Evolutionary conservation across 1,140 invertebrate genomes (phyloP), one percentile per base, ranked within the genome.

Genomic region (Pissodes strobi): DNA sequence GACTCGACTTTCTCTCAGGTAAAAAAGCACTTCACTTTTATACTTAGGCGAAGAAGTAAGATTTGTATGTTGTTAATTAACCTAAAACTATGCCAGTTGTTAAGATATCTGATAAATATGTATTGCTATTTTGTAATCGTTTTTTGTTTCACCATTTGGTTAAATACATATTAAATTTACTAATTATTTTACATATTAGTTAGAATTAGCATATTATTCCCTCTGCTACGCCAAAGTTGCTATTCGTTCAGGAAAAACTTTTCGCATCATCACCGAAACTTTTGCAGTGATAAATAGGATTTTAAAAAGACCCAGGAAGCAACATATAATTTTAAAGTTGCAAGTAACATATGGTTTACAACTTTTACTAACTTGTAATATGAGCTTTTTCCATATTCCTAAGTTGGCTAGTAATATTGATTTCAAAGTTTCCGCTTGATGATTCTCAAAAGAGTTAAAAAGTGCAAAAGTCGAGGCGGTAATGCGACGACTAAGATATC

Each of bases 401-500:
- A 59, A 45, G 43, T 59, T 53, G 64, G 55, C 55, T 55, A 64
- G 64, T 67, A 64, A 66, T 71, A 71, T 71, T 68, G 69, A 71
- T 71, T 69, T 38, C 55, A 39, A 69, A 69, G 45, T 69, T 71
- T 71, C 48, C 48, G 49, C 64, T 69, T 69, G 69, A 71, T 71
- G 69, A 38, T 66, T 69, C 67, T 67, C 67, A 62, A 69, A 71
- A 71, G 67, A 64, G 66, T 61, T 64, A 68, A 68, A 69, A 62
- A 68, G 60, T 63, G 65, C 39, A 67, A 69, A 69, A 69, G 68
- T 69, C 67, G 45, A 45, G 60, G 64, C 57, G 64, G 66, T 69
- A 69, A 67, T 21, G 18, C 15, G 46, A 27, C 46, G n/a, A 49
- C 21, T 27, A 27, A 23, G 21, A 27, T 27, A 27, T 49, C 12